These are phyloP conservation scores for Venustoraphidia nigricollis DNA, from an alignment of 2,888 invertebrate genomes.

Conservation along the genomic window DNA sequence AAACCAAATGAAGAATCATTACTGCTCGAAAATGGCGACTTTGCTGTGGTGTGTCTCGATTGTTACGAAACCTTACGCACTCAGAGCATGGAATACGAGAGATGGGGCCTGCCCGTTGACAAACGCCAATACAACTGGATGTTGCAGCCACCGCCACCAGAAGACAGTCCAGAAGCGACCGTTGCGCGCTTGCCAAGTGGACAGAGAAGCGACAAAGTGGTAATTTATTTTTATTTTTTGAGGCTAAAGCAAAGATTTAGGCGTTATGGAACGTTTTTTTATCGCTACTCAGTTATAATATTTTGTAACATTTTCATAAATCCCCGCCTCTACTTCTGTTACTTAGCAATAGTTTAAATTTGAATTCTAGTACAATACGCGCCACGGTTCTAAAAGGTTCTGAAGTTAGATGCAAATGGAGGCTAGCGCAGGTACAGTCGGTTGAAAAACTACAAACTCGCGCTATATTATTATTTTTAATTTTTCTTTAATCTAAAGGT, in stretches of 20 bases:
- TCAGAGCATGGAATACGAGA: conserved; percentile 77
- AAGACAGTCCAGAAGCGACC: conserved; percentile 73
- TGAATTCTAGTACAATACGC: no score
- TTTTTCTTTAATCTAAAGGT: no score
- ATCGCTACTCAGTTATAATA: no score
- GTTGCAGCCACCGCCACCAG: conserved; percentile 82
- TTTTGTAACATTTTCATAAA: no score
- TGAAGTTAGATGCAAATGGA: no score
- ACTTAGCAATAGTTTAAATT: no score
- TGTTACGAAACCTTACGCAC: conserved; percentile 85
- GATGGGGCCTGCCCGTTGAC: conserved; percentile 79
- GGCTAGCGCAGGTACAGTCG: no score
- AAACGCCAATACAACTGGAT: conserved; percentile 91
- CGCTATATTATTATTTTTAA: no score
- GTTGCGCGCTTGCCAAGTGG: conserved; percentile 74
- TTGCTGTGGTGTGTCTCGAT: conserved; percentile 81
- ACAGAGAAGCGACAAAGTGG: conserved; percentile 68
- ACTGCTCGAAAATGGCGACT: conserved; percentile 76
- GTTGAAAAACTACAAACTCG: no score
- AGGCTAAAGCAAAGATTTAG: background rate
- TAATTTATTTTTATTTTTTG: conserved; percentile 20
- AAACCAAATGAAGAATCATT: conserved; percentile 73
- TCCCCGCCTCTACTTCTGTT: no score
- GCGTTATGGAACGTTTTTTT: no score
- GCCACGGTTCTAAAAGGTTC: no score